Base-by-base conservation (phyloP, 92 coral and sea anemone genomes). In the Porites cylindrica region DNA sequence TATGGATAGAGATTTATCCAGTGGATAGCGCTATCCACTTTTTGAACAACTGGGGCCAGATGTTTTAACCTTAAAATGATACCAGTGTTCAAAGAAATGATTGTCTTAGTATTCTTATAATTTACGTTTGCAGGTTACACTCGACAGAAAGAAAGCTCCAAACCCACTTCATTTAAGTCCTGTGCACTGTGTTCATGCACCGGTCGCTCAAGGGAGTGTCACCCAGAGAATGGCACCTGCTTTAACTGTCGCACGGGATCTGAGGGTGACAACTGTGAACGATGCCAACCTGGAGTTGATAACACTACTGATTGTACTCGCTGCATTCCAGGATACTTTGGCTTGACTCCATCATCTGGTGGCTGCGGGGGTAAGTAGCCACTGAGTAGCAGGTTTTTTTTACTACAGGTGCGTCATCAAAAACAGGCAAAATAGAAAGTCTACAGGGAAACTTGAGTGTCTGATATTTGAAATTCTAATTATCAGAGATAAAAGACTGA, bases 221-320 rank as follows among this genome's bases (percentile, higher is more conserved):
- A 92, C 26, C 91, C 91, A 54, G 99, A 95, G 91, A 88, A 89
- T 60, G 96, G 99, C 8, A 75, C 69, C 53, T 97, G 99, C 70
- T 77, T 64, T 5, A 86, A 93, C 94, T 97, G 99, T 87, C 91
- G 99, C 66, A 85, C 90, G 23, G 98, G 98, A 66, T 93, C 99
- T 50, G 84, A 77, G 79, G 99, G 99, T 63, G 32, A 83, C 53
- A 73, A 70, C 87, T 97, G 99, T 76, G 94, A 93, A 80, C 66
- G 70, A 12, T 97, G 99, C 43, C 91, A 93, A 70, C 89, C 87
- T 32, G 94, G 93, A 47, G 99, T 97, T 18, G 95, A 95, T 80
- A 97, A 90, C 76, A 72, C 72, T 23, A 93, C 97, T 29, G 97
- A 93, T 51, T 97, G 99, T 77, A 93, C 84, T 0, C 86, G 83